Percentiles rank a stretch among this genome's conserved stretches.
These are phyloP conservation scores for Pseudotriccus pelzelni DNA, from an alignment of 2,797 vertebrate species.

Conservation along the genomic window DNA sequence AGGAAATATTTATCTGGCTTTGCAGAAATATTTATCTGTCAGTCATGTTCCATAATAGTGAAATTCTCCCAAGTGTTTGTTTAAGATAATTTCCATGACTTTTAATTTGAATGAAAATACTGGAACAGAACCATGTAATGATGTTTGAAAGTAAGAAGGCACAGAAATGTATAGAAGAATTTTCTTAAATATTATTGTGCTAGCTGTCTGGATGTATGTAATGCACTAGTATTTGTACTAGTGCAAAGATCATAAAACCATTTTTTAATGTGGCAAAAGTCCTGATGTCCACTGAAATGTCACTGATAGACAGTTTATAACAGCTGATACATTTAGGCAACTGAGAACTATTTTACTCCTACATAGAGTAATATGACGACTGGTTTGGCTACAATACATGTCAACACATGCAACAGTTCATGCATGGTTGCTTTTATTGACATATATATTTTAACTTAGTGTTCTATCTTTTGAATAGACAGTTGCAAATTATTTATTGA, in stretches of 20 bases:
- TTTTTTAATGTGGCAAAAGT: neutral
- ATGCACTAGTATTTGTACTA: neutral
- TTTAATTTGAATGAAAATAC: neutral
- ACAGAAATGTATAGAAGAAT: neutral
- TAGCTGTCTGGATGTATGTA: neutral
- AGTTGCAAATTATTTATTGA: neutral
- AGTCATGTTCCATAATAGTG: neutral
- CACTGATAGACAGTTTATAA: neutral
- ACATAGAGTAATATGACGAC: neutral
- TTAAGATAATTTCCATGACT: neutral
- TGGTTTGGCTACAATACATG: neutral
- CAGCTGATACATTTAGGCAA: neutral
- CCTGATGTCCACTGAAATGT: neutral
- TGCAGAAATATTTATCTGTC: neutral
- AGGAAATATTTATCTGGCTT: neutral
- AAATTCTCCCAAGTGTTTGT: neutral
- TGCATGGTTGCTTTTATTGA: neutral
- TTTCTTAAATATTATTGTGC: neutral
- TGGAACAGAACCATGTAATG: neutral
- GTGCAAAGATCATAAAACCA: neutral
- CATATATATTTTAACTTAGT: neutral
- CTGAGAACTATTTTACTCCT: neutral
- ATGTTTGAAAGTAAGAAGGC: neutral
- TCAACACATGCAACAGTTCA: neutral
- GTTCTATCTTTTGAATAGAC: neutral